Base-by-base conservation (phyloP, 1,140 invertebrate genomes). In the Bombyx mandarina region DNA sequence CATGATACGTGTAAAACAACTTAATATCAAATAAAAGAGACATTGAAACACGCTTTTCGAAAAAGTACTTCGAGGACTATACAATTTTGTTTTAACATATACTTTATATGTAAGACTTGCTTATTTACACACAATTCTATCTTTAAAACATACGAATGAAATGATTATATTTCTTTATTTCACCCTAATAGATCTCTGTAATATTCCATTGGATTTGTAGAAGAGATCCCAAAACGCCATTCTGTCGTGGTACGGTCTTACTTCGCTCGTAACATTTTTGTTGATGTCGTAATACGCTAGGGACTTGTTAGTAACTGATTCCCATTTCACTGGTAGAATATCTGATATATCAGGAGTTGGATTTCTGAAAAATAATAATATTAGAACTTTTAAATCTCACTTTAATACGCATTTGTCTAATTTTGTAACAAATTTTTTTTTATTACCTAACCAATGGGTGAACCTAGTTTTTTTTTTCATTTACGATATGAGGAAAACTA, bases 191-290 rank as follows among this genome's bases (percentile, higher is more conserved):
- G 8, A 53, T 44, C 52, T 45, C 12, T 53, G 42, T n/a, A 43
- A 53, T 53, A 44, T 44, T 6, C 52, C 43, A 44, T 53, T 43
- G 7, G 44, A 53, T 54, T 61, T 62, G 54, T 65, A 74, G 45
- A 74, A 66, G 7, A 69, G 46, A 43, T 74, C 66, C 61, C 62
- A 65, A 26, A 67, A 71, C 0, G 63, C 62, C 57, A 71, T 66
- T 44, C 66, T 57, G 0, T 58, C 26, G 35, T 59, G 50, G 2
- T 61, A 64, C 3, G 67, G 65, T 54, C 65, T 45, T 6, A 26
- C 56, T 43, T 52, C 58, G 2, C 63, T 45, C 5, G 50, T 53
- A 8, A 72, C 45, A 6, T 72, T 55, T 45, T 51, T 55, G 22
- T 64, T 60, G 8, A 72, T 63, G 10, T 58, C 56, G 7, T 61